Evolutionary conservation across 2,113 vertebrate species (phyloP).

Genomic region (Erythrocercus mccallii): DNA sequence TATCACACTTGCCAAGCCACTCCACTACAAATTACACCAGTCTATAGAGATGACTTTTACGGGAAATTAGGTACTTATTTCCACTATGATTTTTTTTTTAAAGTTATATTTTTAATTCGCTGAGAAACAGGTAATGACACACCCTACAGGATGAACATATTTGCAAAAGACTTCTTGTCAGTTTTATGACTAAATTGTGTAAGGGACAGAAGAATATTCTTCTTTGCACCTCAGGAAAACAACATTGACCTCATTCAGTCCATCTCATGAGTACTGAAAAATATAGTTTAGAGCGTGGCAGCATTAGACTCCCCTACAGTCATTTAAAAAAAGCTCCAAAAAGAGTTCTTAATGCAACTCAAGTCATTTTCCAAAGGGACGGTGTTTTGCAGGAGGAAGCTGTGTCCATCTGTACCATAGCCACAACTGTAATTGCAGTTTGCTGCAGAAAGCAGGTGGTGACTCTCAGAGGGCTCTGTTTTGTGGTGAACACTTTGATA

Average conservation of each 20-base stretch:
- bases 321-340: neutral
- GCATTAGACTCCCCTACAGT: neutral
- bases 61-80: neutral
- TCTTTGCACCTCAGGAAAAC: neutral
- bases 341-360: neutral
- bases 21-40: neutral
- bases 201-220: neutral
- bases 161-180: neutral
- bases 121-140: neutral
- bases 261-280: neutral
- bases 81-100: neutral
- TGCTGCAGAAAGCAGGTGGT: neutral
- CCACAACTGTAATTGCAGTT: neutral
- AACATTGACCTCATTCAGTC: neutral
- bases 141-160: neutral
- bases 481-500: neutral
- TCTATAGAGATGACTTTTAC: neutral
- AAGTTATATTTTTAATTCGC: neutral
- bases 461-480: neutral
- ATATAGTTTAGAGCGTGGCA: neutral
- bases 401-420: neutral
- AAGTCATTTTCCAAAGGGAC: neutral
- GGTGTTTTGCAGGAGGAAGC: neutral
- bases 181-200: neutral
- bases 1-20: neutral